Percentiles rank a stretch among this genome's conserved stretches.
These are phyloP conservation scores for Chymomyza fuscimana DNA, from an alignment of 2,888 invertebrate species.

Conservation along the genomic window DNA sequence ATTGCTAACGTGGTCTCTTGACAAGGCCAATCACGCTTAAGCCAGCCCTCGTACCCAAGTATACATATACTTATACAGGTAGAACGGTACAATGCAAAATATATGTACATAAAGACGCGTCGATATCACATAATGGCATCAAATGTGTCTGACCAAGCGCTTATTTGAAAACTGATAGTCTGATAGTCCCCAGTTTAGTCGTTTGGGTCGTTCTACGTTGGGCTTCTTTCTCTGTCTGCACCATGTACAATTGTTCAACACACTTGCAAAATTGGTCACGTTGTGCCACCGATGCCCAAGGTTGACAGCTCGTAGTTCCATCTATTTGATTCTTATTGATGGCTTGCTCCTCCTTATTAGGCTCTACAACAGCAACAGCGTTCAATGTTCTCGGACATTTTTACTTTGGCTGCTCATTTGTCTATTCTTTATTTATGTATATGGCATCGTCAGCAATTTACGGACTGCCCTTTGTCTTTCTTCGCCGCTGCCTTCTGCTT, in stretches of 20 bases:
- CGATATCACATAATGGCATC: not conserved
- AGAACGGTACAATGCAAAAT: not conserved
- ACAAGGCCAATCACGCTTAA: no score
- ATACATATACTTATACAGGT: not conserved
- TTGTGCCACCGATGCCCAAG: not conserved
- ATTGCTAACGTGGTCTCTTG: no score
- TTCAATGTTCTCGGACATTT: not conserved
- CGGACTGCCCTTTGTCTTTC: not conserved
- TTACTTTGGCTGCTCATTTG: not conserved
- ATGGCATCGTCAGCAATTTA: not conserved
- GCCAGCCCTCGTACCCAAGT: no score
- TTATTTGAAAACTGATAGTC: conserved; percentile 11
- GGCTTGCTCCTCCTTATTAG: not conserved
- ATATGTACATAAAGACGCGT: not conserved
- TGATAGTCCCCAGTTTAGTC: conserved; percentile 11
- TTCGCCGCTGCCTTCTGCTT: not conserved
- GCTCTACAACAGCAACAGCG: not conserved
- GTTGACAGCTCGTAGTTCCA: not conserved
- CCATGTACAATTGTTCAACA: no score
- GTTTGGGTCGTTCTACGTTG: not conserved
- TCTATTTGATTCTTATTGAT: not conserved
- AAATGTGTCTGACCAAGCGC: conserved; percentile 2
- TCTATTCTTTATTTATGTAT: not conserved
- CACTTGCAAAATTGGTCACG: not conserved
- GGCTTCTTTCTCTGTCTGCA: not conserved